Conservation (phyloP, 2,888 invertebrate species). For the Prenolepis imparis region DNA sequence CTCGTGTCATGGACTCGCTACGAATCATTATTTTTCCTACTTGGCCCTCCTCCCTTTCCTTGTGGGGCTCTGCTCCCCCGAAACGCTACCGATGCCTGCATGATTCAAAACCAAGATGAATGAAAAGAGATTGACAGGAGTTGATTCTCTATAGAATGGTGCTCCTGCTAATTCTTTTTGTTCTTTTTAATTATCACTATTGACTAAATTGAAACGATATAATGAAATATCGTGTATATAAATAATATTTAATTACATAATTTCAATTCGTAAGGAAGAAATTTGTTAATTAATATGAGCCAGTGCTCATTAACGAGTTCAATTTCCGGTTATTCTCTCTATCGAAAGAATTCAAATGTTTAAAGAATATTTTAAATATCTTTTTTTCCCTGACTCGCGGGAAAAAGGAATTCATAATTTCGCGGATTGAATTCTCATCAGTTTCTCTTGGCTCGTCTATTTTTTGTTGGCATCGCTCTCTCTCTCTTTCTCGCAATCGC, state of each 20-base stretch:
- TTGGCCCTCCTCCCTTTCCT: conserved; percentile 22
- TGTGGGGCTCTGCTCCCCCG: background rate
- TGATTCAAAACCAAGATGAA: conserved; percentile 17
- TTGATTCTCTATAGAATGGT: conserved; percentile 8
- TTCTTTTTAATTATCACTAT: conserved; percentile 22
- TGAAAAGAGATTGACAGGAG: conserved; percentile 23
- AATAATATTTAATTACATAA: background rate
- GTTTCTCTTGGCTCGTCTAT: conserved; percentile 33
- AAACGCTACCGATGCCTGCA: conserved; percentile 31
- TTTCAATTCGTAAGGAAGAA: background rate
- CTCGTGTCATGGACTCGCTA: conserved; percentile 82
- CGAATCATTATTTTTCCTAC: conserved; percentile 77
- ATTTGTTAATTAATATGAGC: background rate
- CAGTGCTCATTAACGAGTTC: conserved; percentile 14
- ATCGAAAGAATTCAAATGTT: background rate
- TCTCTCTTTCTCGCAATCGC: conserved; percentile 26
- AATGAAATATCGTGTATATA: conserved; percentile 1
- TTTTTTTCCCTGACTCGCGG: background rate
- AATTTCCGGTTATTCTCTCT: background rate
- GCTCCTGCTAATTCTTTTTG: background rate
- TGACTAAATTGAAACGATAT: background rate
- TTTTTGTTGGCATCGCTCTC: conserved; percentile 34
- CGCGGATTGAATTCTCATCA: conserved; percentile 4
- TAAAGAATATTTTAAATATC: background rate
- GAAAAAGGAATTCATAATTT: conserved; percentile 50